A percentile compares a stretch with the other conserved stretches of the same genome.
Evolutionary conservation across 2,888 invertebrate species (phyloP).

Genomic region (Agapostemon virescens): DNA sequence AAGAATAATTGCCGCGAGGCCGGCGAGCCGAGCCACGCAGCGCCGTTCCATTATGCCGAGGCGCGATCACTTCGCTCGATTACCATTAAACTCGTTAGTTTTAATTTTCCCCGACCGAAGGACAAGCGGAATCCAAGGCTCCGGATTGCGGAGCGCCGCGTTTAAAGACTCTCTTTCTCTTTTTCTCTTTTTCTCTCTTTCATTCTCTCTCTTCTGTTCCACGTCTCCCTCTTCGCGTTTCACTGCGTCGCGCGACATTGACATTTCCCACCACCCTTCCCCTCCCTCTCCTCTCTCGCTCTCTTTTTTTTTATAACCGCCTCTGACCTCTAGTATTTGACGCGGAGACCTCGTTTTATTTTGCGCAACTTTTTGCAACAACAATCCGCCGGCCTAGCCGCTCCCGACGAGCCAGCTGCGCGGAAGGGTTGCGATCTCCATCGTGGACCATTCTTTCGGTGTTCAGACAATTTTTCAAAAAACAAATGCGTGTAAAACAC

Average conservation of each 20-base stretch:
- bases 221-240: slow-evolving; percentile 22
- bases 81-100: slow-evolving; percentile 34
- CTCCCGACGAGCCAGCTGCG: background rate
- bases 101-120: slow-evolving; percentile 24
- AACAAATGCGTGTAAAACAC: too few relatives aligned
- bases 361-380: slow-evolving; percentile 8
- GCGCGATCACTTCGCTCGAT: slow-evolving; percentile 35
- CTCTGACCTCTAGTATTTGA: slow-evolving; percentile 25
- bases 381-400: background rate
- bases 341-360: background rate
- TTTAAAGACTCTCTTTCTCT: background rate
- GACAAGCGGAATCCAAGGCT: slow-evolving; percentile 20
- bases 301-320: slow-evolving; percentile 9
- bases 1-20: slow-evolving; percentile 29
- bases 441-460: too few relatives aligned
- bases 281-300: background rate
- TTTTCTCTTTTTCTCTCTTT: background rate
- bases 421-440: background rate
- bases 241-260: slow-evolving; percentile 27
- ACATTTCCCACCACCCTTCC: slow-evolving; percentile 17
- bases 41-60: slow-evolving; percentile 16
- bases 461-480: too few relatives aligned
- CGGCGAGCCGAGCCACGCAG: slow-evolving; percentile 2
- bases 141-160: background rate
- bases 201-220: too few relatives aligned